Conservation (phyloP, 2,797 vertebrate genomes). For the Halcyon smyrnensis region DNA sequence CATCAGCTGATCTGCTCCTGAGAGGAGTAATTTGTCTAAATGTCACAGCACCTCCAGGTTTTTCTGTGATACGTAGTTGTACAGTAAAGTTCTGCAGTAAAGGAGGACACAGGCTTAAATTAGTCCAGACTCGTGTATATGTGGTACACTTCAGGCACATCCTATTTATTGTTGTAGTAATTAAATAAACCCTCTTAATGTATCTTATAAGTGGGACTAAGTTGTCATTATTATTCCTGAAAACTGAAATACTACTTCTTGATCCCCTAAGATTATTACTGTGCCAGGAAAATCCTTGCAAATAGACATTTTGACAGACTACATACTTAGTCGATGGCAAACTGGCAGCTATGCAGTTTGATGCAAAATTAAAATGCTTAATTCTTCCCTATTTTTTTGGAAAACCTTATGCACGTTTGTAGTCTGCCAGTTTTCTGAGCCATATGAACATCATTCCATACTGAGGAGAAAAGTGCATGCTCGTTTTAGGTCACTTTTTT, state of each 20-base stretch:
- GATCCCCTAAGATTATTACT: neutral
- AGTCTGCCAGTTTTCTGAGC: neutral
- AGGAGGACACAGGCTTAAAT: neutral
- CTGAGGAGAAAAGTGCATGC: neutral
- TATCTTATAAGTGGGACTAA: neutral
- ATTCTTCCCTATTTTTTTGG: neutral
- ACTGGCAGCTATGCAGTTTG: neutral
- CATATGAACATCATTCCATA: neutral
- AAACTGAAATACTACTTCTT: neutral
- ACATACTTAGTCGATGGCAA: neutral
- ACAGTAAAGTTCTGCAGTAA: accelerated
- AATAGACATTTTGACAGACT: neutral
- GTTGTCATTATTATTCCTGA: neutral
- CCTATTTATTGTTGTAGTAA: neutral
- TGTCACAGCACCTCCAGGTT: neutral
- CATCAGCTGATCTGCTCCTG: neutral
- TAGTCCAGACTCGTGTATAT: neutral
- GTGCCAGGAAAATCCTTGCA: neutral
- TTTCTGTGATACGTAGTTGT: neutral
- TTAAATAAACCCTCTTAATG: neutral
- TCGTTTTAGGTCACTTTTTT: neutral
- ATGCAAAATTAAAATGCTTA: neutral
- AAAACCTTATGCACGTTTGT: neutral
- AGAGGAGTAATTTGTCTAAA: neutral
- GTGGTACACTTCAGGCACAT: neutral